Base-by-base conservation (phyloP, 23 tunicate genomes). In the Styela clava region DNA sequence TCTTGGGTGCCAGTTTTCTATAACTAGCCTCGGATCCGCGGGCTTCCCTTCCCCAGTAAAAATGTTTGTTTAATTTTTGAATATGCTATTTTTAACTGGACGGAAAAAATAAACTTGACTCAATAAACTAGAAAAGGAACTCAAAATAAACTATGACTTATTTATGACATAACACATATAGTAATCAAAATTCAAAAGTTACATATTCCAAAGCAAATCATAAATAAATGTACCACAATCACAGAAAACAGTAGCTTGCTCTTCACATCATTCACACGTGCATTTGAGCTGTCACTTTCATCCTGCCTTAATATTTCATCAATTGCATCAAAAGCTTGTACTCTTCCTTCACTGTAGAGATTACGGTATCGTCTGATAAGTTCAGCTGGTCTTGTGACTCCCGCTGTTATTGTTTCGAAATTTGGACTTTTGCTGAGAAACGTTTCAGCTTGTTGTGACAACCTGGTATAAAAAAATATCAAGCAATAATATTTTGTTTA, bases 321-420 rank as follows among this genome's bases (percentile, higher is more conserved):
- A 22, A 91, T 65, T 20, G 91, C 88, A 28, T 86, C 91, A 29
- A 91, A 78, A 21, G 91, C 91, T 51, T 91, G 91, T 73, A 91
- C 31, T 28, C 91, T 78, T 56, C 88, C 88, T 62, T 86, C 88
- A 78, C 91, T 86, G 97, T 91, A 91, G 79, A 91, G 68, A 79
- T 74, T 91, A 36, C 84, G 74, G 74, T 69, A 91, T 52, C 35
- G 62, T 7, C 78, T 64, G 1, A 89, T 89, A 25, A 91, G 83
- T 69, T 91, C 90, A 33, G 86, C 81, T 1, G 89, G 86, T 52
- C 90, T 61, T 19, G 78, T 24, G 32, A 67, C 81, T 1, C 87
- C 87, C 2, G 78, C 20, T 69, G 78, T 84, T 35, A 89, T 34
- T 69, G 85, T 84, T 63, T 89, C 95, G 74, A 83, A 89, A 21